Base-by-base conservation (phyloP, 1,140 invertebrate species). In the Leptonema lineaticorne region DNA sequence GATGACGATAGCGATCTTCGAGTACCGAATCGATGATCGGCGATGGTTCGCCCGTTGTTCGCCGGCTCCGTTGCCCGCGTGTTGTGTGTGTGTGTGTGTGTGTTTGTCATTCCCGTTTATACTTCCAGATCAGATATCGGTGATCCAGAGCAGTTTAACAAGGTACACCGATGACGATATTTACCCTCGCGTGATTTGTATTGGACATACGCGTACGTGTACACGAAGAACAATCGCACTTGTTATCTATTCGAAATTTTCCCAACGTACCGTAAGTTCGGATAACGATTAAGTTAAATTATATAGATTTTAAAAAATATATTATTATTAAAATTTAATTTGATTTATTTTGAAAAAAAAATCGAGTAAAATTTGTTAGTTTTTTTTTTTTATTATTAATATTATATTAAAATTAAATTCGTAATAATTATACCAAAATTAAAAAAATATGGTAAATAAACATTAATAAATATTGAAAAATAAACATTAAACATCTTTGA, bases 121-220 rank as follows among this genome's bases (percentile, higher is more conserved):
- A 41, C 37, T 41, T 48, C 46, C 46, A 18, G 46, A 53, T 53
- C 50, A 14, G 20, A 53, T 53, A 20, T 45, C 11, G 37, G 16
- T 53, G 65, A 59, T 46, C 6, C 26, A 14, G 29, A 26, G 50
- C 27, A 41, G 24, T 50, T 65, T 60, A 69, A 58, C 29, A 56
- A 63, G 59, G 46, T 22, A 57, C 29, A 26, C 26, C 30, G 14
- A 22, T 18, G 53, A 67, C 33, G 50, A 67, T 67, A 67, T 67
- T 67, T 67, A 57, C 62, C 18, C n/a, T n/a, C 37, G 50, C 26
- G 56, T 69, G 68, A 69, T 69, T 69, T 69, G 68, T 69, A 69
- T 65, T n/a, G 63, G 63, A 46, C 59, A 29, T 33, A 29, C 28
- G 18, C 30, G 30, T 64, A 26, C 56, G n/a, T 57, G 68, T 26